Base-by-base conservation (phyloP, 2,888 invertebrate species). In the Pterostichus madidus region DNA sequence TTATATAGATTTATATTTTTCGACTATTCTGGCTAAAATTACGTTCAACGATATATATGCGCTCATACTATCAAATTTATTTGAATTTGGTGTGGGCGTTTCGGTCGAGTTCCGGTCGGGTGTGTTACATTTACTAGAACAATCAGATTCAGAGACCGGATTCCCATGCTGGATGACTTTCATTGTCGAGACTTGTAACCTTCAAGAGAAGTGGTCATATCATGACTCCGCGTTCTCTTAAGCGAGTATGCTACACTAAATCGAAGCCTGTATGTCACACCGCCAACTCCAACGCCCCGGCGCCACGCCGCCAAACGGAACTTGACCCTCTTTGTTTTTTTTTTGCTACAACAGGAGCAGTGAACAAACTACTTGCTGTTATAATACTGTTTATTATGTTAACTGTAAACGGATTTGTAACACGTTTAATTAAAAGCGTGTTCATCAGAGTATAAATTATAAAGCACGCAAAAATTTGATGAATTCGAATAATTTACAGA, bases 291-390 rank as follows among this genome's bases (percentile, higher is more conserved):
- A 6, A 0, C 56, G 17, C 17, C 17, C 1, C 56, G 56, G 15
- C 56, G 56, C 56, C 56, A 5, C 17, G 56, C 56, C 68, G n/a
- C 39, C 35, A 75, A 76, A 76, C 76, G 76, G 76, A 76, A 76
- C 76, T 76, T 76, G 76, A 76, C 76, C 56, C 15, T 13, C 35
- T 76, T 76, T 53, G 52, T 56, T 39, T 35, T 3, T 35, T 35
- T 6, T 39, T 1, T 39, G 8, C 6, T 39, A 39, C 39, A 39
- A 39, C 39, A 39, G 39, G 39, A 39, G 39, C 39, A 39, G 39
- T 39, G 39, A 39, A 5, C 8, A 39, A 39, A 8, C 39, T 39
- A 39, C 8, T 39, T 8, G 6, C 39, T 39, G 39, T 8, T 39
- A 39, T 39, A 7, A 39, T 8, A 39, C 0, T 5, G 39, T 39